These are phyloP conservation scores for Epinotia nisella DNA, from an alignment of 2,888 invertebrate genomes.

Conservation along the genomic window DNA sequence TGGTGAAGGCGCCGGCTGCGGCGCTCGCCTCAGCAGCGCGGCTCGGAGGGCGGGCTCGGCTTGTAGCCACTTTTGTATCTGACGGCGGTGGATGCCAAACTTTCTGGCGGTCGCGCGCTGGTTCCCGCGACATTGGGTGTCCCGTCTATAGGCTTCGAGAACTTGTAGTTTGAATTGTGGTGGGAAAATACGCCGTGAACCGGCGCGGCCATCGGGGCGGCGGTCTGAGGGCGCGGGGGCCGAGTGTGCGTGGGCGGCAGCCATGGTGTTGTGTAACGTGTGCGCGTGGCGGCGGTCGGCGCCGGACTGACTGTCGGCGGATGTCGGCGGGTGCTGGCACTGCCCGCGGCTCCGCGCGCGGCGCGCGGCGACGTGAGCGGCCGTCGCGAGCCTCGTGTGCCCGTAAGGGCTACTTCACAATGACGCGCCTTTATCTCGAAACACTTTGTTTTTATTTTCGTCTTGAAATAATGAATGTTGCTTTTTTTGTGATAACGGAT, in stretches of 20 bases:
- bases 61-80: slow-evolving; percentile 97
- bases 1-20: slow-evolving; percentile 79
- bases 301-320: slow-evolving; percentile 86
- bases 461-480: not conserved
- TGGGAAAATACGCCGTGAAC: slow-evolving; percentile 94
- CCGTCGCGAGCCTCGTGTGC: slow-evolving; percentile 79
- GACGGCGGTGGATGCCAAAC: slow-evolving; percentile 94
- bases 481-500: no score
- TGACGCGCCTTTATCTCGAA: slow-evolving; percentile 26
- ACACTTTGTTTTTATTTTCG: slow-evolving; percentile 10
- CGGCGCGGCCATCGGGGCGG: slow-evolving; percentile 86
- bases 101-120: slow-evolving; percentile 95
- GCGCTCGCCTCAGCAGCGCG: slow-evolving; percentile 84
- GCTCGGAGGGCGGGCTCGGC: slow-evolving; percentile 91
- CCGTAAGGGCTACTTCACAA: slow-evolving; percentile 60
- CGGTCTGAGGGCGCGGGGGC: slow-evolving; percentile 80
- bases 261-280: slow-evolving; percentile 71
- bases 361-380: slow-evolving; percentile 70
- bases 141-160: slow-evolving; percentile 93
- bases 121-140: slow-evolving; percentile 94
- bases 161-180: slow-evolving; percentile 96
- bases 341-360: slow-evolving; percentile 43
- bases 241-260: slow-evolving; percentile 79
- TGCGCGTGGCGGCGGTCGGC: slow-evolving; percentile 80
- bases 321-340: slow-evolving; percentile 53